These are phyloP conservation scores for Himantopus leucocephalus DNA, from an alignment of 2,113 vertebrate genomes.

Conservation along the genomic window DNA sequence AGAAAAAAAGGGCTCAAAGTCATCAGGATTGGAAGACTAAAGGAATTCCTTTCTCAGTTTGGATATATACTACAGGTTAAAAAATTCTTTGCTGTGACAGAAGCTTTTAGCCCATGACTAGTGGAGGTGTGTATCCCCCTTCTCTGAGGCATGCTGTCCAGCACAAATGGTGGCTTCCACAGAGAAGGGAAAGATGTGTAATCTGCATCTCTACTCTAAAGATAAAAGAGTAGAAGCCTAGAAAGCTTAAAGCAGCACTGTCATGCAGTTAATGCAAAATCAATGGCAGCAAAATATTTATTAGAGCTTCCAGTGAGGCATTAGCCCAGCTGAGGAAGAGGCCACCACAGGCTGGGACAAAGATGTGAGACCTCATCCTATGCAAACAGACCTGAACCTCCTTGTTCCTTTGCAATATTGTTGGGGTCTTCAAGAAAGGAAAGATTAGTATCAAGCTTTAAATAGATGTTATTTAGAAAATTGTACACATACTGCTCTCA, in stretches of 20 bases:
- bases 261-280: rapidly evolving
- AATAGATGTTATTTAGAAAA: not conserved
- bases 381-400: not conserved
- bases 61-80: not conserved
- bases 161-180: not conserved
- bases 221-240: not conserved
- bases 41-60: not conserved
- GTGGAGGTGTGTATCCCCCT: not conserved
- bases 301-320: rapidly evolving
- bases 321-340: not conserved
- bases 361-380: not conserved
- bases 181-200: not conserved
- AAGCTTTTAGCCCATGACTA: not conserved
- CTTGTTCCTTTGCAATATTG: not conserved
- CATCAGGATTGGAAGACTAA: not conserved
- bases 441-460: not conserved
- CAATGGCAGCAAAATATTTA: not conserved
- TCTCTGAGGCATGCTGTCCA: not conserved
- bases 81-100: not conserved
- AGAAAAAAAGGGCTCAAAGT: not conserved
- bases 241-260: not conserved
- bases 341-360: not conserved
- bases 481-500: not conserved
- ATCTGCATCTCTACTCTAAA: not conserved
- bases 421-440: not conserved